Base-by-base conservation (phyloP, 2,113 vertebrate species). In the Tricholaema leucomelas region DNA sequence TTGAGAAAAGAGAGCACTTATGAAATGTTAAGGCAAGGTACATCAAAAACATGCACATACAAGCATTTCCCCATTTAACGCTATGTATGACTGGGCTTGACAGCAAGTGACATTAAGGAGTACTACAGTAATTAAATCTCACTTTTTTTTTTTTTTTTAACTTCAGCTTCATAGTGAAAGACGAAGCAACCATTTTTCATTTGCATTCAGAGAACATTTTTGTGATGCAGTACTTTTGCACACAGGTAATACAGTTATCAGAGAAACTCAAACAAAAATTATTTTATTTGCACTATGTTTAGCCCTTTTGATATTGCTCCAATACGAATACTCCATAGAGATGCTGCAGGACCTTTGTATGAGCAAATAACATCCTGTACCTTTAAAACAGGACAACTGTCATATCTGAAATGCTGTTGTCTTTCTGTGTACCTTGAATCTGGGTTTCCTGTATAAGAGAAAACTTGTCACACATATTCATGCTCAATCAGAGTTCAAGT, bases 391-490 rank as follows among this genome's bases (percentile, higher is more conserved):
- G 5, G 6, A 30, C 4, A 56, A 13, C 15, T 75, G 52, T 36
- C 21, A 13, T 19, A 21, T 16, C 8, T 42, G 52, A 75, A 81
- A n/a, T 5, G 1, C 5, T 42, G 9, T 74, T 12, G 2, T 28
- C 30, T 81, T 84, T 12, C 3, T 21, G 4, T 8, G 9, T 44
- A 40, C 11, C 12, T 70, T 73, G 46, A 16, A 61, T 77, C 61
- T 16, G 70, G 18, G 2, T 5, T 77, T 70, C 13, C 19, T 27
- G 3, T 23, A 1, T 15, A 23, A 44, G 3, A 75, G 7, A 58
- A 77, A 25, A 16, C 11, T 64, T 76, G 7, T 31, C 12, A n/a
- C 7, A 23, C 3, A 2, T 4, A 15, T 59, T 36, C 0, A 0
- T 36, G 46, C 12, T 55, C 38, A 50, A 5, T 8, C 15, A 31